These are phyloP conservation scores for Myotis brandtii DNA, from an alignment of 2,113 vertebrate species.

Conservation along the genomic window DNA sequence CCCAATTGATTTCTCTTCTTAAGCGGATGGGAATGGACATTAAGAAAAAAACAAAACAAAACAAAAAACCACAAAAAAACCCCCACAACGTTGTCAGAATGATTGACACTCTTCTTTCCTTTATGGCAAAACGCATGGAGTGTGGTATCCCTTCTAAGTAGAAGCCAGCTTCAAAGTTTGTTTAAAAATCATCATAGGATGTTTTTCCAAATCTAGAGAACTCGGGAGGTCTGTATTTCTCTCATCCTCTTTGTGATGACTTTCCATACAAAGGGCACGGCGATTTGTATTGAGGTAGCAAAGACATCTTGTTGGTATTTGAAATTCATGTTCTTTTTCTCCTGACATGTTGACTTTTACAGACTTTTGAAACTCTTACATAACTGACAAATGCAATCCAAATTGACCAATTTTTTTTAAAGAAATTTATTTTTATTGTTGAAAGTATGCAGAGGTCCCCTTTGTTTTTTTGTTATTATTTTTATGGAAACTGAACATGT, in stretches of 20 bases:
- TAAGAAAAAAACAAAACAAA: neutral
- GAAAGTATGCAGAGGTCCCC: too few species aligned
- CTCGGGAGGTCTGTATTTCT: neutral
- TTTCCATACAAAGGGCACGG: neutral
- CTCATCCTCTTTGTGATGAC: neutral
- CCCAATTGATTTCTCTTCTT: neutral
- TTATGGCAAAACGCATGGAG: neutral
- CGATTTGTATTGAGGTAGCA: neutral
- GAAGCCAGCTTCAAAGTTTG: neutral
- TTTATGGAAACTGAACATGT: too few species aligned
- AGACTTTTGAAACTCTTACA: neutral
- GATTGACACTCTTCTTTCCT: neutral
- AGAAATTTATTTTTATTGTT: neutral
- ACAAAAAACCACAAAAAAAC: too few species aligned
- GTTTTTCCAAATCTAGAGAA: neutral
- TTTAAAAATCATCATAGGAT: neutral
- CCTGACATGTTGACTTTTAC: neutral
- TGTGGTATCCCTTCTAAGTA: neutral
- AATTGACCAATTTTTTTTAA: neutral
- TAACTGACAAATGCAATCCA: neutral
- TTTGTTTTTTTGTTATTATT: neutral
- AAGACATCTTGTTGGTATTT: neutral
- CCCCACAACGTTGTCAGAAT: neutral
- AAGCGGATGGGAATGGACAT: neutral
- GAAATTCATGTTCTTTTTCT: neutral